Conservation (phyloP, 2,113 vertebrate genomes). For the Lamprologus speciosus region DNA sequence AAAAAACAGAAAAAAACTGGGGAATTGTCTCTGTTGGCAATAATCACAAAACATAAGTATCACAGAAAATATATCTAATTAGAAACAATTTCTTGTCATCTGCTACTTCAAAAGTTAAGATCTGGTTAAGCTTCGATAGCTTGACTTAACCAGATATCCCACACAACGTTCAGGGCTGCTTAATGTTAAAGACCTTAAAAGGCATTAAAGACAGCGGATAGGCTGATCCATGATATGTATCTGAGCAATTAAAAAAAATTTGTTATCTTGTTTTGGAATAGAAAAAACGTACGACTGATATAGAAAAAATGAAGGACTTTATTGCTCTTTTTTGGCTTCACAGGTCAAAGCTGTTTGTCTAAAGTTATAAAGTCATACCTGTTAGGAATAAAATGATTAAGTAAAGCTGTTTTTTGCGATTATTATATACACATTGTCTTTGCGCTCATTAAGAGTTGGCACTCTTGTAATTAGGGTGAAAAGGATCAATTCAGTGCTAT, state of each 20-base stretch:
- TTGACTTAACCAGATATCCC: not conserved
- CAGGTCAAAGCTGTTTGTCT: not conserved
- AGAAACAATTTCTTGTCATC: not conserved
- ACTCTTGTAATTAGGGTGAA: not conserved
- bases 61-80: not conserved
- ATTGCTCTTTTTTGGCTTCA: not conserved
- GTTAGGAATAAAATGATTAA: not conserved
- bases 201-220: not conserved
- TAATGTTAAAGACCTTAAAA: not conserved
- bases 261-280: not conserved
- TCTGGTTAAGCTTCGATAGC: not conserved
- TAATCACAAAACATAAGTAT: not conserved
- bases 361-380: not conserved
- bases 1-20: rapidly evolving
- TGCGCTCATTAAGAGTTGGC: not conserved
- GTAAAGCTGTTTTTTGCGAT: not conserved
- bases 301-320: not conserved
- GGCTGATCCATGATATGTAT: not conserved
- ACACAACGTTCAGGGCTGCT: not conserved
- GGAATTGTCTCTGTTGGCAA: not conserved
- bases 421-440: not conserved
- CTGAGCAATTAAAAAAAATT: rapidly evolving
- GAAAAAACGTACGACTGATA: not conserved
- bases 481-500: not conserved
- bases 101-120: not conserved